Evolutionary conservation across 2,113 vertebrate species (phyloP).

Genomic region (Rhizomys pruinosus): DNA sequence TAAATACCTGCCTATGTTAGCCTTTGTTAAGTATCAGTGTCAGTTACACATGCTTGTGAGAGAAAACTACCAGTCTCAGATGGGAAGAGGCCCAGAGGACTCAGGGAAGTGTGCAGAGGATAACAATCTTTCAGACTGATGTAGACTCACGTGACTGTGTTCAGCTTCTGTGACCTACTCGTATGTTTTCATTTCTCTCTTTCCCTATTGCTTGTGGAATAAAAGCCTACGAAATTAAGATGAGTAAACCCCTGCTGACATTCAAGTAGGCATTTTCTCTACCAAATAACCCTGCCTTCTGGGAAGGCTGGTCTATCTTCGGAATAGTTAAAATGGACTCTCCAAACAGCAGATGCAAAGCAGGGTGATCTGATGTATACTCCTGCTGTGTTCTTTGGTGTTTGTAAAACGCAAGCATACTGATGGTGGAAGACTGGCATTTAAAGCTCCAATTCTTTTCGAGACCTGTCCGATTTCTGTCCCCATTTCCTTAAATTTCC

Average conservation of each 20-base stretch:
- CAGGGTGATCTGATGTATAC: not conserved
- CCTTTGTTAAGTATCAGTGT: fast-evolving
- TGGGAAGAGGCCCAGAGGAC: not conserved
- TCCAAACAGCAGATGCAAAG: not conserved
- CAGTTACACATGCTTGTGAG: not conserved
- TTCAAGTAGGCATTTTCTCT: not conserved
- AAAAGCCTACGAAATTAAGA: not conserved
- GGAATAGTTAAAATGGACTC: not conserved
- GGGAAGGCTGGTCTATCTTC: fast-evolving
- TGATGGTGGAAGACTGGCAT: not conserved
- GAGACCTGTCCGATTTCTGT: not conserved
- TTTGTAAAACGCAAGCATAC: not conserved
- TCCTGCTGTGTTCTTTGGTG: not conserved
- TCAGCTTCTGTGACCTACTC: not conserved
- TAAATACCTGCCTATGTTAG: not conserved
- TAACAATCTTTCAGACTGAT: not conserved
- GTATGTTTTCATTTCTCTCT: not conserved
- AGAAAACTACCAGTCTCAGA: fast-evolving
- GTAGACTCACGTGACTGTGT: not conserved
- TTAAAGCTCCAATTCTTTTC: not conserved
- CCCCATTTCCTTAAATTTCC: not conserved
- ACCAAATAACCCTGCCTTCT: not conserved
- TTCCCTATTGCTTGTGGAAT: not conserved
- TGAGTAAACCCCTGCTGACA: not conserved
- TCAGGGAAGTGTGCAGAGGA: not conserved